A percentile compares a stretch with the other conserved stretches of the same genome.
These are phyloP conservation scores for Drosophila merina DNA, from an alignment of 2,888 invertebrate species.

Conservation along the genomic window DNA sequence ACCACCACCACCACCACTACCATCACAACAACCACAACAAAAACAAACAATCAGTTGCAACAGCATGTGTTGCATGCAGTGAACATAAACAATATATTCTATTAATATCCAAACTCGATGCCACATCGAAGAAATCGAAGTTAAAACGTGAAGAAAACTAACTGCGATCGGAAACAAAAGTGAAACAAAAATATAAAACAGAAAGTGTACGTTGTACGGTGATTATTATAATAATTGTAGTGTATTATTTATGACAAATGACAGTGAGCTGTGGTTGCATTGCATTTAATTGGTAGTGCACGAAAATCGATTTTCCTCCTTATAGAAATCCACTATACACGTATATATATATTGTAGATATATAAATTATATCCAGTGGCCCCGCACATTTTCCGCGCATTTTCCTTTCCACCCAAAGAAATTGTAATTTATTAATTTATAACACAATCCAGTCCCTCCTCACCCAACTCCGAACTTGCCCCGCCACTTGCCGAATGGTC, in stretches of 20 bases:
- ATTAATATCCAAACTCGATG: conserved; percentile 10
- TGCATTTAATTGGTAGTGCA: conserved; percentile 48
- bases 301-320: conserved; percentile 62
- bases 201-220: conserved; percentile 36
- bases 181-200: not conserved
- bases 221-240: conserved; percentile 66
- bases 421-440: conserved; percentile 84
- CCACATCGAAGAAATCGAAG: not conserved
- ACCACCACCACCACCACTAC: conserved; percentile 44
- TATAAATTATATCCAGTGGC: conserved; percentile 51
- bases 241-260: conserved; percentile 58
- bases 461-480: conserved; percentile 5
- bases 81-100: conserved; percentile 25
- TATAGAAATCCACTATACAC: conserved; percentile 17
- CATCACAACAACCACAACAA: conserved; percentile 32
- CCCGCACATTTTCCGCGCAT: conserved; percentile 39
- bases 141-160: conserved; percentile 4
- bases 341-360: conserved; percentile 15
- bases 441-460: conserved; percentile 52
- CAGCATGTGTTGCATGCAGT: conserved; percentile 68
- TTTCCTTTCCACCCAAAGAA: conserved; percentile 55
- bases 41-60: conserved; percentile 16
- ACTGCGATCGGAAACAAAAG: conserved; percentile 15
- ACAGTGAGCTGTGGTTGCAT: conserved; percentile 25
- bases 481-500: conserved; percentile 19